Percentiles rank a stretch among this genome's conserved stretches.
Evolutionary conservation across 2,888 invertebrate genomes (phyloP).

Genomic region (Dynastes maya): DNA sequence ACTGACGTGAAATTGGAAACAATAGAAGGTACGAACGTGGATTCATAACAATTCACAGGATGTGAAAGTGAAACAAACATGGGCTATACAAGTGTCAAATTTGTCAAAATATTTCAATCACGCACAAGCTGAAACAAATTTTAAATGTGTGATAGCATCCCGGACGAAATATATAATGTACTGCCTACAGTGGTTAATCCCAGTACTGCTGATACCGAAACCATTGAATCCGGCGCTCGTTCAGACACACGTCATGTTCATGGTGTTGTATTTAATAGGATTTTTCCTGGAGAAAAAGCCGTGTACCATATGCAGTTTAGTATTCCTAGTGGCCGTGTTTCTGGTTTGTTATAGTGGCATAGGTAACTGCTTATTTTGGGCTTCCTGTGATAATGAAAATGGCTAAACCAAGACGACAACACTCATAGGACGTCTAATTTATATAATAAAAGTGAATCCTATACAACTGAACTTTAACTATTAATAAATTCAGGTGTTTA

Average conservation of each 20-base stretch:
- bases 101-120: slow-evolving; percentile 26
- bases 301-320: slow-evolving; percentile 96
- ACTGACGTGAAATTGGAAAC: slow-evolving; percentile 12
- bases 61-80: slow-evolving; percentile 38
- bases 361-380: slow-evolving; percentile 96
- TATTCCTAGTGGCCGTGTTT: slow-evolving; percentile 94
- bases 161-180: slow-evolving; percentile 78
- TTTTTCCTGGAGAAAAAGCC: slow-evolving; percentile 98
- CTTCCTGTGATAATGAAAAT: slow-evolving; percentile 79
- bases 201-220: slow-evolving; percentile 96
- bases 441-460: slow-evolving; percentile 41
- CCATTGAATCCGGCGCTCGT: slow-evolving; percentile 96
- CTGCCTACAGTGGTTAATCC: slow-evolving; percentile 97
- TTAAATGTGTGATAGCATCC: slow-evolving; percentile 43
- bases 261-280: slow-evolving; percentile 95
- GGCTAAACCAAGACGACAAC: slow-evolving; percentile 60
- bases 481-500: slow-evolving; percentile 39
- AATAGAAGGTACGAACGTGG: slow-evolving; percentile 8
- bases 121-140: slow-evolving; percentile 44
- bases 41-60: slow-evolving; percentile 1
- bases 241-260: slow-evolving; percentile 98
- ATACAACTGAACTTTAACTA: slow-evolving; percentile 39
- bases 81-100: slow-evolving; percentile 24
- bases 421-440: slow-evolving; percentile 21
- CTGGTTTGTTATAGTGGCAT: slow-evolving; percentile 97